phyloP scores from a whole-genome alignment of 2,888 invertebrate genomes.

The Melanotus villosus region DNA sequence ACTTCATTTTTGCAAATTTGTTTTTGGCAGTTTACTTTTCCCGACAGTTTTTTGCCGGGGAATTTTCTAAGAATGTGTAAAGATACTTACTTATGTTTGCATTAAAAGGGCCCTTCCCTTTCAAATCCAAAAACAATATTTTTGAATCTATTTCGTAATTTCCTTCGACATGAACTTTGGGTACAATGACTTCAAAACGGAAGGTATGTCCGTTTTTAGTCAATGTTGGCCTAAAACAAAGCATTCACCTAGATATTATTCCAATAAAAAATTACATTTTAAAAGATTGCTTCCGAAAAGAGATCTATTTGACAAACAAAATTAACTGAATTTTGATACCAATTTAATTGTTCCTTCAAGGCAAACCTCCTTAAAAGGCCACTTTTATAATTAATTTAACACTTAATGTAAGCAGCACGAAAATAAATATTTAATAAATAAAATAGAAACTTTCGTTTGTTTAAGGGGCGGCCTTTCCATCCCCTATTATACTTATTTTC shows the following conservation, averaged over 20 bases:
- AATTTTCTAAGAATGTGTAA: too few relatives aligned
- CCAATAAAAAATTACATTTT: conserved; percentile 61
- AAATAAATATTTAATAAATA: too few relatives aligned
- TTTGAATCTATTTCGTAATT: conserved; percentile 24
- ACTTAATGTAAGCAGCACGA: too few relatives aligned
- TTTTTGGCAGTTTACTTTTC: too few relatives aligned
- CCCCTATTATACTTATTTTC: neutral
- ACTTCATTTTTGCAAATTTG: too few relatives aligned
- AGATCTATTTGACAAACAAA: too few relatives aligned
- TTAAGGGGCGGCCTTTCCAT: neutral
- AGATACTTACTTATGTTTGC: conserved; percentile 34
- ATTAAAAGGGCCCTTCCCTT: conserved; percentile 27
- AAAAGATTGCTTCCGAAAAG: conserved; percentile 78
- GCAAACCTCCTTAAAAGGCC: too few relatives aligned
- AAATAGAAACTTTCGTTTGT: too few relatives aligned
- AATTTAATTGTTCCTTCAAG: too few relatives aligned
- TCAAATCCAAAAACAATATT: conserved; percentile 20
- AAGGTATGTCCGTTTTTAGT: conserved; percentile 2
- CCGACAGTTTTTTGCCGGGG: too few relatives aligned
- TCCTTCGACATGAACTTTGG: neutral
- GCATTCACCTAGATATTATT: neutral
- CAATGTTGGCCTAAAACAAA: conserved; percentile 27
- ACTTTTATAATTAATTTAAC: too few relatives aligned
- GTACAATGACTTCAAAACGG: conserved; percentile 13
- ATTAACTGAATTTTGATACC: too few relatives aligned